Base-by-base conservation (phyloP, 2,797 vertebrate genomes). In the Propithecus perrieri region DNA sequence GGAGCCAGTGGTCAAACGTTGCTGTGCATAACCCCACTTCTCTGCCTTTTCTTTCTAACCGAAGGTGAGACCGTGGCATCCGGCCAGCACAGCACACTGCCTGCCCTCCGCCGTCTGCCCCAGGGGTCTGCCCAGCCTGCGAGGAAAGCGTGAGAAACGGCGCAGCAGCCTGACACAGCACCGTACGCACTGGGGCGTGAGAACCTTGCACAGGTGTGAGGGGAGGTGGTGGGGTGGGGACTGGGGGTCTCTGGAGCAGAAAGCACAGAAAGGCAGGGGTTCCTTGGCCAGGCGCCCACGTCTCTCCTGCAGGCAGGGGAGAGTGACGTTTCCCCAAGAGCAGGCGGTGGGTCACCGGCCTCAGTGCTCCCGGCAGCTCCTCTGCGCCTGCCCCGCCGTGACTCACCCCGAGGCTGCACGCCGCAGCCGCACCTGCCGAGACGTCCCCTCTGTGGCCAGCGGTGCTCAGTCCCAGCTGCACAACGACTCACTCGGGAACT, bases 71-170 rank as follows among this genome's bases (percentile, higher is more conserved):
- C 18, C 11, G 1, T 46, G 9, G 30, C 4, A 24, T 11, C 7
- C 4, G 4, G 4, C n/a, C 7, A 1, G 41, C 41, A 20, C 13
- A 2, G 14, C 33, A 6, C 13, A 7, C 5, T 0, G 3, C 12
- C 50, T n/a, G 8, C 5, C 14, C 55, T 50, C 85, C 4, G 11
- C 7, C 1, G 35, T 20, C 50, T 9, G 35, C 63, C 28, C 1
- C 1, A 3, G 26, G 35, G 22, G 26, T 11, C 72, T 9, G 4
- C 7, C 20, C 28, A 7, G 41, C 48, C 35, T 9, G 3, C 10
- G 3, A 43, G 61, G 35, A 81, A 61, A 48, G 35, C 67, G 33
- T 0, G 2, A 65, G 38, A 33, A 17, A 6, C 22, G 0, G 22
- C 1, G 10, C 0, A 20, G 55, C 8, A 81, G n/a, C 57, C 74